Base-by-base conservation (phyloP, 2,797 vertebrate species). In the Pseudochaenichthys georgianus region DNA sequence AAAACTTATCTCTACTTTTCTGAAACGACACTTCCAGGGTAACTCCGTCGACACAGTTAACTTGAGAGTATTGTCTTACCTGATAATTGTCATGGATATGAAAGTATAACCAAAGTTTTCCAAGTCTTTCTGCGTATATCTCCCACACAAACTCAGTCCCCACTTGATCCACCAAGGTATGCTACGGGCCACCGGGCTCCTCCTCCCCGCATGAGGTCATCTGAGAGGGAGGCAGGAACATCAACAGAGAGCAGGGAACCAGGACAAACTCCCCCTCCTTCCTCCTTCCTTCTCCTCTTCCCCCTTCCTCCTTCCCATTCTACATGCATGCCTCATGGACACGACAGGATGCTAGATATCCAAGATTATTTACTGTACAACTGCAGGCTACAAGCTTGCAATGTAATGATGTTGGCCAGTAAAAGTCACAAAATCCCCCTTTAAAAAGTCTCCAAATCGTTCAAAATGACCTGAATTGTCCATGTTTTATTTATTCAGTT, bases 181-280 rank as follows among this genome's bases (percentile, higher is more conserved):
- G 70, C 73, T 76, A 11, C 66, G 59, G 85, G 84, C 64, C 82
- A 48, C 62, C 0, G 57, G 69, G 41, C 93, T 85, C 83, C 85
- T 63, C 73, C 89, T 73, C 77, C 83, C 61, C 13, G 63, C 87
- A 87, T 94, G 94, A 95, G 92, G 90, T 93, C 92, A 94, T 89
- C 69, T 64, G 76, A 1, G 48, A 64, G 81, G 70, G 82, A 66
- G 83, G 86, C 76, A 66, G 83, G 86, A 74, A 68, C 81, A 66
- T 54, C 60, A 45, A 19, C 41, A 55, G 51, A 66, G 77, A 16
- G 66, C 58, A 58, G 79, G 65, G 66, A 74, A 64, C 65, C 60
- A 42, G 21, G 50, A 43, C 51, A 58, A 63, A n/a, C 59, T 19
- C 10, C 23, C 58, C 61, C n/a, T 50, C 34, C 13, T 28, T 58